Conservation (phyloP, 2,888 invertebrate species). For the Cheilosia variabilis region DNA sequence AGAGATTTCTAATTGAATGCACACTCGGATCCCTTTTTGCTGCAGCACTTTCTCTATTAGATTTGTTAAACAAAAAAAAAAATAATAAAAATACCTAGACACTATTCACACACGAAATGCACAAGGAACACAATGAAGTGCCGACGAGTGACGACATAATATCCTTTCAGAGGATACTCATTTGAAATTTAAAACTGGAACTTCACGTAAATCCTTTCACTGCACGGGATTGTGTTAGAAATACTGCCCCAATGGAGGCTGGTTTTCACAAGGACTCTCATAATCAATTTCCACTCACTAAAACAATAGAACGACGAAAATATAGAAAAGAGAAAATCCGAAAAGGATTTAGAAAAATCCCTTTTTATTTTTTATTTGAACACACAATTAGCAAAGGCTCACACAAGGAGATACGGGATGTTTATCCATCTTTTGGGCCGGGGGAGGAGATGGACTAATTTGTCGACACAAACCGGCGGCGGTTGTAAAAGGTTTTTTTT, state of each 20-base stretch:
- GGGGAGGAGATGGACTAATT: background rate
- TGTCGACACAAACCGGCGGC: conserved; percentile 33
- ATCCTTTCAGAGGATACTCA: conserved; percentile 21
- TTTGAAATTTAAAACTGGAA: conserved; percentile 29
- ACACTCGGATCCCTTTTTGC: conserved; percentile 58
- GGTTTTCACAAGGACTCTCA: conserved; percentile 33
- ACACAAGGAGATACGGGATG: conserved; percentile 26
- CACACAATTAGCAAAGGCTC: conserved; percentile 21
- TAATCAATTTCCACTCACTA: conserved; percentile 38
- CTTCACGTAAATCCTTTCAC: conserved; percentile 45
- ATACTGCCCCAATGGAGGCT: conserved; percentile 21
- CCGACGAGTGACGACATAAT: conserved; percentile 3
- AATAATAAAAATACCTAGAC: conserved; percentile 10
- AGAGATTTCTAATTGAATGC: conserved; percentile 57
- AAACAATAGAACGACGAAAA: conserved; percentile 3
- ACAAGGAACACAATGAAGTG: conserved; percentile 11
- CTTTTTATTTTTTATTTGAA: conserved; percentile 16
- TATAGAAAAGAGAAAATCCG: conserved; percentile 5
- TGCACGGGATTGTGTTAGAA: background rate
- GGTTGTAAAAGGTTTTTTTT: conserved; percentile 15
- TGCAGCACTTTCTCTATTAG: conserved; percentile 52
- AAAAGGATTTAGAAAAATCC: conserved; percentile 5
- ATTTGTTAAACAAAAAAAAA: conserved; percentile 14
- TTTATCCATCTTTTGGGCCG: conserved; percentile 20
- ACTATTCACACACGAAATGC: conserved; percentile 40